A percentile compares a stretch with the other conserved stretches of the same genome.
These are phyloP conservation scores for Etheostoma nigrum DNA, from an alignment of 2,797 vertebrate genomes.

Conservation along the genomic window DNA sequence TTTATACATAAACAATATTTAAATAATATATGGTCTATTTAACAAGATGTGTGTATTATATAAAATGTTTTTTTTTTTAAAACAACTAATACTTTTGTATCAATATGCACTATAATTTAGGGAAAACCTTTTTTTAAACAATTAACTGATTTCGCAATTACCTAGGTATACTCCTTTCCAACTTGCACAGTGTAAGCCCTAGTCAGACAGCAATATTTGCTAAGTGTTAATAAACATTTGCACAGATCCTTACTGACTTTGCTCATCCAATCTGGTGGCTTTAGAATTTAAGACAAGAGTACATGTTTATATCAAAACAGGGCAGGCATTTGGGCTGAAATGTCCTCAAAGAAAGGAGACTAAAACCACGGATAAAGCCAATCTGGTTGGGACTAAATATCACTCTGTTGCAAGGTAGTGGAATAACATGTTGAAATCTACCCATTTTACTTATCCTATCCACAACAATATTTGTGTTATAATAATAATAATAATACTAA, in stretches of 20 bases:
- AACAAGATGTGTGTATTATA: neutral
- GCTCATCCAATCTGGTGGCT: neutral
- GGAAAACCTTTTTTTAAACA: neutral
- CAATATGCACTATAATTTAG: neutral
- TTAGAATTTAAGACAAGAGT: neutral
- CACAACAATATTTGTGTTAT: neutral
- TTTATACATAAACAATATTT: neutral
- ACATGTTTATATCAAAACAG: neutral
- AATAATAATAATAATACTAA: no score
- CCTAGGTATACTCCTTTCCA: neutral
- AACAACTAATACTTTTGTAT: neutral
- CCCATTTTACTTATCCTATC: neutral
- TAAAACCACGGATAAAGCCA: constrained; percentile 8
- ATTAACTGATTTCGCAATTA: neutral
- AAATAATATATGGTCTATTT: neutral
- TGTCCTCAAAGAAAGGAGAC: neutral
- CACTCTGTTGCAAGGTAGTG: neutral
- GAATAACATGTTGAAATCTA: neutral
- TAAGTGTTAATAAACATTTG: neutral
- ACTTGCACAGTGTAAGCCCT: neutral
- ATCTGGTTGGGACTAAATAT: neutral
- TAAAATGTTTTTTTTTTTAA: neutral
- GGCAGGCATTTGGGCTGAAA: no score
- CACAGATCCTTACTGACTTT: neutral
- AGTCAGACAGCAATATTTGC: neutral